These are phyloP conservation scores for Machaerirhynchus nigripectus DNA, from an alignment of 2,113 vertebrate genomes.

Conservation along the genomic window DNA sequence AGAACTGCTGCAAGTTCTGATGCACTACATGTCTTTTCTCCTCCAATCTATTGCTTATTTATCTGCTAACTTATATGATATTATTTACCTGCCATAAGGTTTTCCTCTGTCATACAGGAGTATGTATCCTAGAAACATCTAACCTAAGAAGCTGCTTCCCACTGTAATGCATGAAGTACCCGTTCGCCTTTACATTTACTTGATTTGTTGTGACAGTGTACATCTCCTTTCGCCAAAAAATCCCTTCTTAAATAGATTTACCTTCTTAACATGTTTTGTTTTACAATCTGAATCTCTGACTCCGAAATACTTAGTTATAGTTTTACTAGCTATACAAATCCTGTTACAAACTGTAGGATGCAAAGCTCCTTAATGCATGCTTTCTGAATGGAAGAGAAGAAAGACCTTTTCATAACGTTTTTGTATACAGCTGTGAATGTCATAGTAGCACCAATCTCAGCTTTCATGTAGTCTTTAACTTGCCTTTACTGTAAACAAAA, in stretches of 20 bases:
- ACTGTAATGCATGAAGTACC: background rate
- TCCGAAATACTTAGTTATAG: background rate
- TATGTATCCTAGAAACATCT: background rate
- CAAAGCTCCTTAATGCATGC: background rate
- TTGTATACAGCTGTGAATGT: background rate
- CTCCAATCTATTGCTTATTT: background rate
- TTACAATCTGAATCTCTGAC: background rate
- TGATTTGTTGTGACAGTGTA: background rate
- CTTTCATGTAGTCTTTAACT: slow-evolving; percentile 14
- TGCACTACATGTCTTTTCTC: background rate
- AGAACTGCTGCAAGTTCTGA: background rate
- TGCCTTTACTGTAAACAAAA: slow-evolving; percentile 47
- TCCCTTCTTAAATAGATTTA: background rate
- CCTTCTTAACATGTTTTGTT: background rate
- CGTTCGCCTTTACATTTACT: background rate
- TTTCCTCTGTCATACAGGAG: background rate
- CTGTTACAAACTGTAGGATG: background rate
- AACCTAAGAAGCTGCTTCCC: background rate
- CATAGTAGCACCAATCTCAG: background rate
- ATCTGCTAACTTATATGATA: background rate
- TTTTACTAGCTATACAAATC: background rate
- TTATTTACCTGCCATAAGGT: background rate
- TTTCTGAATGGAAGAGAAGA: slow-evolving; percentile 11
- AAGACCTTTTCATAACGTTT: background rate
- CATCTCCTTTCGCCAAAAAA: background rate